Percentiles rank a stretch among this genome's conserved stretches.
Evolutionary conservation across 2,797 vertebrate species (phyloP).

Genomic region (Silurus aristotelis): DNA sequence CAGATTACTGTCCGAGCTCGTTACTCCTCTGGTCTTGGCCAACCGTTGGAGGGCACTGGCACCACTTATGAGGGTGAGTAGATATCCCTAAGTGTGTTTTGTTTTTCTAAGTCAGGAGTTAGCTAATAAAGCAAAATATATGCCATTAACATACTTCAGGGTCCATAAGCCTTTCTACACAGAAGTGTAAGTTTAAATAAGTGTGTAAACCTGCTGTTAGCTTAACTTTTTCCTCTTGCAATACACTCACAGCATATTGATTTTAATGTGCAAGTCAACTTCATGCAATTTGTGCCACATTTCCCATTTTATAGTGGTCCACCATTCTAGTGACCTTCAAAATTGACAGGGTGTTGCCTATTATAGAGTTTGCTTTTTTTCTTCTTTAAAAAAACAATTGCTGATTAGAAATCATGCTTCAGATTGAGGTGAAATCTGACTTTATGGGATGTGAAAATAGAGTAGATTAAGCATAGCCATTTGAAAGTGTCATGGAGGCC

Average conservation of each 20-base stretch:
- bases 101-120: neutral
- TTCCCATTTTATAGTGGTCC: neutral
- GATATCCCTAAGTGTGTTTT: neutral
- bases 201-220: neutral
- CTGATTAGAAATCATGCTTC: neutral
- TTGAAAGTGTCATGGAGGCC: neutral
- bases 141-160: neutral
- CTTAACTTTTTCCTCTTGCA: neutral
- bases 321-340: neutral
- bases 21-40: conserved; percentile 86
- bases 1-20: conserved; percentile 85
- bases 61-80: conserved; percentile 92
- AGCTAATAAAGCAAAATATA: neutral
- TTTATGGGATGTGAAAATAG: conserved; percentile 48
- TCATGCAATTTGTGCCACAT: neutral
- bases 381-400: neutral
- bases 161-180: neutral
- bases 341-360: neutral
- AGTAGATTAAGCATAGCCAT: conserved; percentile 40
- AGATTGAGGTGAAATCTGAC: neutral
- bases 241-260: neutral
- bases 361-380: neutral
- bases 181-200: neutral
- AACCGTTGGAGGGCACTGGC: conserved; percentile 86
- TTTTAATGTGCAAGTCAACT: neutral